A percentile compares a stretch with the other conserved stretches of the same genome.
These are phyloP conservation scores for Entomobrya proxima DNA, from an alignment of 2,888 invertebrate genomes.

Conservation along the genomic window DNA sequence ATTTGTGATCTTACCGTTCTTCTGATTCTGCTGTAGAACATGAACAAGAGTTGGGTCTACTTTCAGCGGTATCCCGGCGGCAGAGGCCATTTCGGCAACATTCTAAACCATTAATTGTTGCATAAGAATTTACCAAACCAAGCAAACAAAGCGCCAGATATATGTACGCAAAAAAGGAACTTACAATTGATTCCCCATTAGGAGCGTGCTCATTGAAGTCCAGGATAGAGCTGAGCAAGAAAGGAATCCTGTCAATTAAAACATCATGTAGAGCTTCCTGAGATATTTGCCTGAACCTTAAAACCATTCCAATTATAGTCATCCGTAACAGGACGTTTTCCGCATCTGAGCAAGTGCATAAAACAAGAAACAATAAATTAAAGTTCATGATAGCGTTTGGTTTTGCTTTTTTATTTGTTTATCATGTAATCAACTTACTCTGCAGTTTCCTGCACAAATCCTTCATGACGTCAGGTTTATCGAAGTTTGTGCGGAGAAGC, in stretches of 20 bases:
- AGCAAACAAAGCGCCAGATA: not conserved
- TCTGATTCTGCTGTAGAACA: slow-evolving; percentile 92
- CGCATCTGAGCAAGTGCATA: slow-evolving; percentile 81
- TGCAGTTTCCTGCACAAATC: slow-evolving; percentile 94
- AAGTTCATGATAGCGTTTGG: not conserved
- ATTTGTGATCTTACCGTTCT: slow-evolving; percentile 78
- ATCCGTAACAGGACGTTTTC: slow-evolving; percentile 97
- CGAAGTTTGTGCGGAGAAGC: slow-evolving; percentile 95
- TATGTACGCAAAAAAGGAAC: slow-evolving; percentile 61
- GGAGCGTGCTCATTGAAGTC: slow-evolving; percentile 96
- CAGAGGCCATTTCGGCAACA: slow-evolving; percentile 98
- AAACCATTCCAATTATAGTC: slow-evolving; percentile 98
- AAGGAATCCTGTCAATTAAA: slow-evolving; percentile 95
- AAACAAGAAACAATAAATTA: not conserved
- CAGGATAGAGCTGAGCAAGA: slow-evolving; percentile 93
- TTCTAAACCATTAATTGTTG: slow-evolving; percentile 81
- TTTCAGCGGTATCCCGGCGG: slow-evolving; percentile 94
- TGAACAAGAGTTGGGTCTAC: slow-evolving; percentile 96
- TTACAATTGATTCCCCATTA: slow-evolving; percentile 86
- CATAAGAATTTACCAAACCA: not conserved
- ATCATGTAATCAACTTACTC: slow-evolving; percentile 77
- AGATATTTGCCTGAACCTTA: slow-evolving; percentile 95
- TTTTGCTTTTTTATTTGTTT: not conserved
- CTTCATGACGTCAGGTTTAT: slow-evolving; percentile 98
- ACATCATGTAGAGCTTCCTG: slow-evolving; percentile 96